Percentiles rank a stretch among this genome's conserved stretches.
These are phyloP conservation scores for Subanguina moxae DNA, from an alignment of 1,140 invertebrate species.

Conservation along the genomic window DNA sequence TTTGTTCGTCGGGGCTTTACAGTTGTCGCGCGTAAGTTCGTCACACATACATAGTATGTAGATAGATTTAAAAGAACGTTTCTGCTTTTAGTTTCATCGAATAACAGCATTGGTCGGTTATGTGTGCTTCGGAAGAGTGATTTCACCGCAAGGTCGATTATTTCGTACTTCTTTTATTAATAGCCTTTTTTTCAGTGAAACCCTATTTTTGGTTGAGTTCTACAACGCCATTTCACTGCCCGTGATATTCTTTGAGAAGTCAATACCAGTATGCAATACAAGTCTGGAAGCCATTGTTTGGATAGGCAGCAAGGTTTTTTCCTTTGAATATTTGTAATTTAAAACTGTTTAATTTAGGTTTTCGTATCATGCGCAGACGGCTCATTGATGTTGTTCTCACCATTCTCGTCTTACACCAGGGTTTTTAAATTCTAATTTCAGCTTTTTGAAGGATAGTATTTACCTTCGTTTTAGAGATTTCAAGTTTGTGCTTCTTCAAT, in stretches of 20 bases:
- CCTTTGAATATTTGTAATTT: background rate
- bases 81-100: slow-evolving; percentile 4
- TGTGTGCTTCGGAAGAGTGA: slow-evolving; percentile 25
- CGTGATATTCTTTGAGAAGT: slow-evolving; percentile 36
- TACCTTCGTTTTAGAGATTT: slow-evolving; percentile 15
- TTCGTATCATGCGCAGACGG: slow-evolving; percentile 28
- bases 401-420: slow-evolving; percentile 8
- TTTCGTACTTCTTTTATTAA: background rate
- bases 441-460: background rate
- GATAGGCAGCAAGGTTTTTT: slow-evolving; percentile 26
- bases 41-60: no score
- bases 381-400: slow-evolving; percentile 32
- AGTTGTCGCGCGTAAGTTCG: slow-evolving; percentile 4
- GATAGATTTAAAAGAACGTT: no score
- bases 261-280: slow-evolving; percentile 22
- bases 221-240: slow-evolving; percentile 43
- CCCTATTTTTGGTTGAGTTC: slow-evolving; percentile 33
- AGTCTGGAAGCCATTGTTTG: slow-evolving; percentile 33
- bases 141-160: background rate
- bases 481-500: slow-evolving; percentile 27
- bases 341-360: background rate
- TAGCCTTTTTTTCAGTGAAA: slow-evolving; percentile 1
- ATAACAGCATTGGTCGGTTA: slow-evolving; percentile 25
- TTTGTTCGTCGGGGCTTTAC: slow-evolving; percentile 16
- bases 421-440: slow-evolving; percentile 1